These are phyloP conservation scores for Enteromius fasciolatus DNA, from an alignment of 2,797 vertebrate species.

Conservation along the genomic window DNA sequence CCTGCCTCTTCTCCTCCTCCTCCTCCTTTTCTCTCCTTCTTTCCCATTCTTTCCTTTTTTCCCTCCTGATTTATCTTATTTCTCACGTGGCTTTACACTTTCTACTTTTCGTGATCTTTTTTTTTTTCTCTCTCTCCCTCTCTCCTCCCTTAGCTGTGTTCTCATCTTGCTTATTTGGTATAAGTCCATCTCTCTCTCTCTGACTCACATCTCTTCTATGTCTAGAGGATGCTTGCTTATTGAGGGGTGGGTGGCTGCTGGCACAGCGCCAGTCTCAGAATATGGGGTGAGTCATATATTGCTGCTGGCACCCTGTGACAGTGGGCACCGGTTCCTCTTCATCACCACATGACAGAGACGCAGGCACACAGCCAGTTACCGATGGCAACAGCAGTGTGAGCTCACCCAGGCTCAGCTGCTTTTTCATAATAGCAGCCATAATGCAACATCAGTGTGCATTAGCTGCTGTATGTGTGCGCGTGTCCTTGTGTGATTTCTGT, in stretches of 20 bases:
- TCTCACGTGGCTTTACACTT: constrained; percentile 8
- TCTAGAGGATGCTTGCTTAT: constrained; percentile 51
- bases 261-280: constrained; percentile 24
- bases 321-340: constrained; percentile 41
- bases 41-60: neutral
- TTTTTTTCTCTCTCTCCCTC: neutral
- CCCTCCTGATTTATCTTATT: neutral
- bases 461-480: constrained; percentile 20
- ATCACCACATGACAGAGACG: constrained; percentile 50
- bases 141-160: constrained; percentile 38
- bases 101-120: neutral
- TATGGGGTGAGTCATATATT: constrained; percentile 49
- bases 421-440: constrained; percentile 45
- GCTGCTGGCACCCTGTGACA: constrained; percentile 47
- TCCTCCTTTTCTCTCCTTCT: neutral
- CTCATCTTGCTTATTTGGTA: constrained; percentile 27
- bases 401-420: constrained; percentile 27
- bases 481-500: neutral
- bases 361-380: constrained; percentile 18
- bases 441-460: constrained; percentile 26
- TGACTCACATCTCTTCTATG: constrained; percentile 74
- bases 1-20: constrained; percentile 21
- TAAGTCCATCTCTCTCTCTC: constrained; percentile 53
- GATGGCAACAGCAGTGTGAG: neutral
- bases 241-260: constrained; percentile 44